Conservation (phyloP, 2,113 vertebrate species). For the Thomomys bottae region DNA sequence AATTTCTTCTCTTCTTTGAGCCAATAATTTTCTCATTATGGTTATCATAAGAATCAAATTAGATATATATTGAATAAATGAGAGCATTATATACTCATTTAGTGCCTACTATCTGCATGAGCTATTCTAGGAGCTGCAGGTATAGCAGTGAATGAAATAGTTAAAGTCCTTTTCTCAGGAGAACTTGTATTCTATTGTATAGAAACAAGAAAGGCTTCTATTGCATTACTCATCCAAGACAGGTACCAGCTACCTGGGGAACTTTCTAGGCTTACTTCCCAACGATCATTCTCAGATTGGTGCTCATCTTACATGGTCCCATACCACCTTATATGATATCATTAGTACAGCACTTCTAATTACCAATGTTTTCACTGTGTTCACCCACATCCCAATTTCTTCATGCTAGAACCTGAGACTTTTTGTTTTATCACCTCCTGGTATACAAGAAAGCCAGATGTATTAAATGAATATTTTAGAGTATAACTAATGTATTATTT, state of each 20-base stretch:
- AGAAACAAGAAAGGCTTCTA: not conserved
- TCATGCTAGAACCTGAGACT: not conserved
- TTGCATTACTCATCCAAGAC: not conserved
- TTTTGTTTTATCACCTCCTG: not conserved
- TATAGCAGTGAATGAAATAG: not conserved
- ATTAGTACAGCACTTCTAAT: not conserved
- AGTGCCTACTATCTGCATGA: not conserved
- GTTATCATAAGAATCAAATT: not conserved
- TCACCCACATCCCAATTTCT: not conserved
- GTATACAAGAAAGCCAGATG: not conserved
- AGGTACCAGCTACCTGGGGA: not conserved
- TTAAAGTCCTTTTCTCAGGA: not conserved
- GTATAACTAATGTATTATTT: not conserved
- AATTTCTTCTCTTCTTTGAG: not conserved
- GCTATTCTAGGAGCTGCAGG: not conserved
- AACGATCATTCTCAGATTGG: not conserved
- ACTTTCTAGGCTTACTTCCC: not conserved
- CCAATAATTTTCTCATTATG: not conserved
- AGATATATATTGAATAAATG: slow-evolving; percentile 2
- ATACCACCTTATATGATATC: not conserved
- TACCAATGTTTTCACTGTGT: not conserved
- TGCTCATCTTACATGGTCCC: not conserved
- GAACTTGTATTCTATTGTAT: not conserved
- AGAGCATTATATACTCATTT: not conserved
- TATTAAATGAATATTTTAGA: slow-evolving; percentile 5